phyloP scores from a whole-genome alignment of 2,113 vertebrate species.

The Amphilophus citrinellus region DNA sequence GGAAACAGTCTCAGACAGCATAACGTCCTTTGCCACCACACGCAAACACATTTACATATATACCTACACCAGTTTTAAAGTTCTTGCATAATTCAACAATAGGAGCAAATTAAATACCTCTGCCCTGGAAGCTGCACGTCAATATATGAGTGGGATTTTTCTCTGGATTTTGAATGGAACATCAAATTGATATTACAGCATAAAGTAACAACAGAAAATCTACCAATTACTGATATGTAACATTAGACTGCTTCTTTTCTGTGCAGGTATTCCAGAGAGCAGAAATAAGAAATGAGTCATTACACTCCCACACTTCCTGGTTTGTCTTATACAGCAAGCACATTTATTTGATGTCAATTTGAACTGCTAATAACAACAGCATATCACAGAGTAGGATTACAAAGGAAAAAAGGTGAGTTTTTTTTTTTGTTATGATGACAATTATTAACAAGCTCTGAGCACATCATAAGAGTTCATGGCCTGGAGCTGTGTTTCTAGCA shows the following conservation, averaged over 20 bases:
- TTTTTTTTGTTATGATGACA: neutral
- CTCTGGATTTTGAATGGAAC: constrained; percentile 30
- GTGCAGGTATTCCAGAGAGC: constrained; percentile 17
- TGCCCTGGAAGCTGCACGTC: constrained; percentile 15
- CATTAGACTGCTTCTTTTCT: constrained; percentile 4
- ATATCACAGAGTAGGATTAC: neutral
- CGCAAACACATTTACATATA: constrained; percentile 8
- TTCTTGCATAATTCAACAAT: constrained; percentile 33
- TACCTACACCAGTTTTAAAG: neutral
- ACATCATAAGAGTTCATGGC: neutral
- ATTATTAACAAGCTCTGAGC: neutral
- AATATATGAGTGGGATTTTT: constrained; percentile 39
- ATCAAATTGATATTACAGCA: constrained; percentile 44
- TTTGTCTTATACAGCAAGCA: constrained; percentile 6
- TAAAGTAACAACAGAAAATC: constrained; percentile 13
- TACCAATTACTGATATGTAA: constrained; percentile 41
- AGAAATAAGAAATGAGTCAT: constrained; percentile 33
- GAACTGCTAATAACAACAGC: neutral
- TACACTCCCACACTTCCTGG: neutral
- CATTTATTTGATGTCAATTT: constrained; percentile 39
- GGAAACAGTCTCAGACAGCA: constrained; percentile 22
- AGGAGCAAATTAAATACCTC: constrained; percentile 33
- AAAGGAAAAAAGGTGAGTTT: neutral
- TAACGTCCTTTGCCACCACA: constrained; percentile 32
- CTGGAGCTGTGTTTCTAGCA: neutral